Evolutionary conservation across 1,140 invertebrate species (phyloP), one percentile per base, ranked within the genome.

Genomic region (Drosophila auraria): DNA sequence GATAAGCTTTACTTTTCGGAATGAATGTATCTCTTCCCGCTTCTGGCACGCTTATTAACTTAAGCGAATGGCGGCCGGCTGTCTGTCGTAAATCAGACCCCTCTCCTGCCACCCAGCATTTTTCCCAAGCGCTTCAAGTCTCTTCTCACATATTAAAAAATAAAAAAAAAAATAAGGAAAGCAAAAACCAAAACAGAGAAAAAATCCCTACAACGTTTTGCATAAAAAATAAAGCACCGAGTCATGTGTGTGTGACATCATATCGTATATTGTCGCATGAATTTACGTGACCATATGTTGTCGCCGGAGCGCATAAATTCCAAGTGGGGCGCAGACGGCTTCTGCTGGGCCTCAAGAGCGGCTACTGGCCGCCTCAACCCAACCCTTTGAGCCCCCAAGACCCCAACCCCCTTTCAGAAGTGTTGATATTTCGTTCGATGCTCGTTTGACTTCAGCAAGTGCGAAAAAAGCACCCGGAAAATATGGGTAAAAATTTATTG

Each of bases 201-300:
- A 77, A 77, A 87, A 74, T 90, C 78, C 86, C 82, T 86, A 89
- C 79, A 90, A 77, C 75, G 74, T 80, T 89, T 89, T 89, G 87
- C 87, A 89, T 89, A 89, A 89, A 89, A 90, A 90, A 89, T 89
- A 86, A 89, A 89, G 78, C 82, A 79, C 65, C 71, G 62, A 69
- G 56, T 82, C 61, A 76, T 86, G 78, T 82, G 83, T 83, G 75
- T 82, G 82, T 86, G 83, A 89, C 86, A 86, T 89, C 87, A 89
- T 90, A 90, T 89, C 86, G 87, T 90, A 89, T 89, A 89, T 89
- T 89, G 86, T 89, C 86, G 86, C 86, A 82, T 91, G 87, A 90
- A 90, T 90, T 90, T 90, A 90, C 86, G 86, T 90, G 86, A 90
- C 86, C 86, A 90, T 90, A 90, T 90, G 86, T 90, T 91, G 86